Percentiles rank a stretch among this genome's conserved stretches.
Evolutionary conservation across 1,140 invertebrate genomes (phyloP).

Genomic region (Cardiocondyla obscurior): DNA sequence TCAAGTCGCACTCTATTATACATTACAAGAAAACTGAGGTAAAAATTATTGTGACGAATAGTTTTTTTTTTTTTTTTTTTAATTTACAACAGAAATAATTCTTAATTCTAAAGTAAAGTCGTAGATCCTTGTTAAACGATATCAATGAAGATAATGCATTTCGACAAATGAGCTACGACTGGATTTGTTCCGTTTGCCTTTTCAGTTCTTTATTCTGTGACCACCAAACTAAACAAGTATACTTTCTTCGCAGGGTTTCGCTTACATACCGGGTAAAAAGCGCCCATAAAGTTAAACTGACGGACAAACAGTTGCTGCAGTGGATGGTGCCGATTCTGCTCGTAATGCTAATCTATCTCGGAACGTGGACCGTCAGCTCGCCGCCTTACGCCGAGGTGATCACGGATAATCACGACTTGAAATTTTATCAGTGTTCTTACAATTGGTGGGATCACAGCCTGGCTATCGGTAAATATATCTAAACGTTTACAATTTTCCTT

Average conservation of each 20-base stretch:
- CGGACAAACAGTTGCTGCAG: slow-evolving; percentile 94
- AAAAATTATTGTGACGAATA: neutral
- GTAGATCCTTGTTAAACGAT: neutral
- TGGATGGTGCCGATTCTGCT: slow-evolving; percentile 95
- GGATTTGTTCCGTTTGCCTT: neutral
- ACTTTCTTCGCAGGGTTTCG: slow-evolving; percentile 88
- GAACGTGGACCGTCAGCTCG: slow-evolving; percentile 94
- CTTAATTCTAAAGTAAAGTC: neutral
- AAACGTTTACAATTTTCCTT: neutral
- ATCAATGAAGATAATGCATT: neutral
- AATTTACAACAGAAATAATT: neutral
- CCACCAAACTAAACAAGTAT: neutral
- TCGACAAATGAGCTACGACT: neutral
- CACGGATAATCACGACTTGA: slow-evolving; percentile 88
- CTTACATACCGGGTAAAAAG: slow-evolving; percentile 97
- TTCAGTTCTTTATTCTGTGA: neutral
- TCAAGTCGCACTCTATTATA: too few relatives aligned
- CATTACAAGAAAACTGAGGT: neutral
- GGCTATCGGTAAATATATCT: slow-evolving; percentile 88
- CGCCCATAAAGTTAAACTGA: slow-evolving; percentile 95
- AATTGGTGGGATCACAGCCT: slow-evolving; percentile 97
- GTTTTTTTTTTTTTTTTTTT: neutral
- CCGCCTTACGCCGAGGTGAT: slow-evolving; percentile 91
- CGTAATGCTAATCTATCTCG: slow-evolving; percentile 94
- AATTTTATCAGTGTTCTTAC: slow-evolving; percentile 94